Evolutionary conservation across 2,888 invertebrate genomes (phyloP), one percentile per base, ranked within the genome.

Genomic region (Lepas anatifera): DNA sequence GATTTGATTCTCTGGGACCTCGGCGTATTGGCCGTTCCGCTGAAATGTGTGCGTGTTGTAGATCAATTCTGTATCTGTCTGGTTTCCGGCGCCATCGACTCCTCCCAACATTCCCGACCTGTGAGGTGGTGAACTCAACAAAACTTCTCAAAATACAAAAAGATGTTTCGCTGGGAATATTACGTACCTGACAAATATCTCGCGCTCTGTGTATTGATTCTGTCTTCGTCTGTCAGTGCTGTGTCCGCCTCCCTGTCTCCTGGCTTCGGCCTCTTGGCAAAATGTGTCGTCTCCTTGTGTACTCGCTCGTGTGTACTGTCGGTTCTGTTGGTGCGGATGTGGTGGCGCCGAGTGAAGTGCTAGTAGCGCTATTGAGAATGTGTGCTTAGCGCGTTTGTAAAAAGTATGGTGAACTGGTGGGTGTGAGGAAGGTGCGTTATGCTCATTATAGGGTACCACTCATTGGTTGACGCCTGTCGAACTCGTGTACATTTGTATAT

Each of bases 101-200:
- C 52, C 27, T 52, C n/a, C 52, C 52, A 52, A 52, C 52, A 52
- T 52, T 52, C 52, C 52, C 29, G 27, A 52, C 29, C 52, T n/a
- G n/a, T n/a, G 13, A 52, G 52, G 16, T 25, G 16, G 4, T 52
- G 11, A 6, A 2, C 8, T 3, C 3, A 52, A 52, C 27, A 52
- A n/a, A 27, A 13, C 16, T 29, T 29, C 27, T 29, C 52, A 52
- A 52, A 52, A 52, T 16, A 52, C 27, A 52, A 52, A 52, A 52
- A 27, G 13, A 52, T 27, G 52, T 27, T 52, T 52, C 52, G 52
- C 29, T 52, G 11, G 29, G 16, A 13, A 52, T 52, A 52, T 52
- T 52, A 52, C 52, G 52, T 52, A 52, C 52, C 52, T 52, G 52
- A 52, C 52, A 29, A 29, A 13, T 29, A 25, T 13, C 3, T 29